Base-by-base conservation (phyloP, 2,113 vertebrate genomes). In the Gambusia holbrooki region DNA sequence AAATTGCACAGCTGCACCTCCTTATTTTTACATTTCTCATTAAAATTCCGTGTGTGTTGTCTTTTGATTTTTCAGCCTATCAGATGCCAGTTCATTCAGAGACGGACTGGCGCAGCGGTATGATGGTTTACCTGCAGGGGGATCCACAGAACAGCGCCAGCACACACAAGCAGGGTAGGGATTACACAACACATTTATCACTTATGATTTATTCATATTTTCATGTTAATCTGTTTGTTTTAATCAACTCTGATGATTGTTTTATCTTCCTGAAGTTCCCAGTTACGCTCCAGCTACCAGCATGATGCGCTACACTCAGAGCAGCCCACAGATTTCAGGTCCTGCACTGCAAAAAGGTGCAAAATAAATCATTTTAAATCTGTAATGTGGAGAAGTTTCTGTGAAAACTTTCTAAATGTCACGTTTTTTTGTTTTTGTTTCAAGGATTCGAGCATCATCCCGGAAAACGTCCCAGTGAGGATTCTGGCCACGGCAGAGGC, bases 381-480 rank as follows among this genome's bases (percentile, higher is more conserved):
- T 0, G 10, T 11, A 4, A 19, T 48, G 45, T 48, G 17, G 45
- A 19, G 17, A 7, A 5, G 45, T 48, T 15, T 42, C 40, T 15
- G 40, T 42, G 13, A 22, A 54, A 54, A 22, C 5, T 67, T n/a
- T 67, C 27, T 65, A 25, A 77, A 48, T 29, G 12, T 54, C 17
- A n/a, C 22, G 2, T 35, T 35, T 32, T 15, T 75, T 58, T 48
- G 32, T 48, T 32, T 70, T 40, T 8, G 30, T 67, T 40, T 19
- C 0, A 69, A 94, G 94, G 89, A 28, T 78, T 63, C 19, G 91
- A 92, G 15, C 83, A 87, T 22, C 89, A 90, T 62, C 62, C 63
- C 75, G 91, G 88, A n/a, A 95, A 95, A 68, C 90, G 94, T 0
- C 94, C 91, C 90, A 92, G 32, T 0, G 93, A 94, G 45, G 93